Percentiles rank a stretch among this genome's conserved stretches.
Conservation (phyloP, 1,140 invertebrate genomes). For the Plodia interpunctella region DNA sequence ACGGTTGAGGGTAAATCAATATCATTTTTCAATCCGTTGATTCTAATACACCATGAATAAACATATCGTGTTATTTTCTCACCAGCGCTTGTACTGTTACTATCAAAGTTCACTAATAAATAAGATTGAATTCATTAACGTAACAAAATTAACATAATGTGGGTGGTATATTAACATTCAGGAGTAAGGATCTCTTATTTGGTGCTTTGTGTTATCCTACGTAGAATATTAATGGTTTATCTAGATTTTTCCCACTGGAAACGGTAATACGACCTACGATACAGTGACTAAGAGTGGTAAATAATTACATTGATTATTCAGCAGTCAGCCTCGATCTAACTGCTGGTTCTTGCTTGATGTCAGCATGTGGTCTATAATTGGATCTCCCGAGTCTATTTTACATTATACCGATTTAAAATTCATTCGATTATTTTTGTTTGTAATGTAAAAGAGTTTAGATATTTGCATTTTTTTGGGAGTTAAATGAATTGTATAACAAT, state of each 20-base stretch:
- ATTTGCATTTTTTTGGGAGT: neutral
- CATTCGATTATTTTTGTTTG: constrained; percentile 1
- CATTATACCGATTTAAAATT: constrained; percentile 3
- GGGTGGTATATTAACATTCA: constrained; percentile 29
- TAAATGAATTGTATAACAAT: neutral
- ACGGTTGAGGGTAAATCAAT: constrained; percentile 8
- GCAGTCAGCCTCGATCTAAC: neutral
- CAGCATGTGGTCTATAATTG: constrained; percentile 6
- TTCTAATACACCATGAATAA: constrained; percentile 10
- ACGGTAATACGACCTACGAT: neutral
- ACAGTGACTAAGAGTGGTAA: constrained; percentile 2
- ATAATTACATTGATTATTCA: constrained; percentile 6
- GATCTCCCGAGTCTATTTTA: neutral
- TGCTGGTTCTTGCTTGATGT: constrained; percentile 5
- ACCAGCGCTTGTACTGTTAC: constrained; percentile 32
- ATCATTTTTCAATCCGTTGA: constrained; percentile 9
- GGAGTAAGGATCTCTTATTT: constrained; percentile 6
- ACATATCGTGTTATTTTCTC: constrained; percentile 31
- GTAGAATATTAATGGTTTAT: neutral
- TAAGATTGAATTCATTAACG: constrained; percentile 31
- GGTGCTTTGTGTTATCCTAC: constrained; percentile 1
- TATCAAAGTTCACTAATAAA: constrained; percentile 32
- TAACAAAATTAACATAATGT: constrained; percentile 37
- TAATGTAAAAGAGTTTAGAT: neutral
- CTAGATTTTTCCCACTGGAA: constrained; percentile 1